These are phyloP conservation scores for Athetis lepigone DNA, from an alignment of 2,888 invertebrate genomes.

Conservation along the genomic window DNA sequence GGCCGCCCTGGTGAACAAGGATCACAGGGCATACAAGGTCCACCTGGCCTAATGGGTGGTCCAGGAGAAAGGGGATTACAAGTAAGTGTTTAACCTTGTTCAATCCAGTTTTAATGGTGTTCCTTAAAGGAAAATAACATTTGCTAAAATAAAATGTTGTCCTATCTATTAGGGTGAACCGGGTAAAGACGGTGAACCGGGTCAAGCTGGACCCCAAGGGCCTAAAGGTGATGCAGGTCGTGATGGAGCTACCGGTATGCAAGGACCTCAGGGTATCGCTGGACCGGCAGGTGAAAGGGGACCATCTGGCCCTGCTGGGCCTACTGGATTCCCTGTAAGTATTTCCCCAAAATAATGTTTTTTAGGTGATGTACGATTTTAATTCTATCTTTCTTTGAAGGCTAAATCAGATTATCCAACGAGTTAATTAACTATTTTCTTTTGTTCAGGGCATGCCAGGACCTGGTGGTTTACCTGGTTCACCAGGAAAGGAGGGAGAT, in stretches of 20 bases:
- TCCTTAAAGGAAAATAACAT: too few relatives aligned
- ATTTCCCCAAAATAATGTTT: not conserved
- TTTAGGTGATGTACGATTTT: too few relatives aligned
- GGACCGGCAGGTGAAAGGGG: constrained; percentile 95
- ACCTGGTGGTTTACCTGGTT: constrained; percentile 93
- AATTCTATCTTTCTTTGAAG: too few relatives aligned
- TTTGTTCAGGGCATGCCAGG: constrained; percentile 93
- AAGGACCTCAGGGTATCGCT: constrained; percentile 93
- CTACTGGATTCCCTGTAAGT: constrained; percentile 94
- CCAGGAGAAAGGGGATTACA: constrained; percentile 94
- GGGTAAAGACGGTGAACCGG: constrained; percentile 95
- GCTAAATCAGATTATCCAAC: too few relatives aligned
- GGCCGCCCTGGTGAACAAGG: constrained; percentile 96
- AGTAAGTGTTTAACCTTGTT: constrained; percentile 89
- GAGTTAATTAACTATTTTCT: constrained; percentile 3
- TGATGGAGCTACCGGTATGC: constrained; percentile 94
- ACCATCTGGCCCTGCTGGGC: constrained; percentile 93
- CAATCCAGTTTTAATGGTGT: too few relatives aligned
- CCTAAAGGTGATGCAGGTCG: constrained; percentile 95
- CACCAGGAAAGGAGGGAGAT: constrained; percentile 95
- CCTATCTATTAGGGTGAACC: constrained; percentile 91
- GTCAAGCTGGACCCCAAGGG: constrained; percentile 94
- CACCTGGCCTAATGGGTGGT: constrained; percentile 94
- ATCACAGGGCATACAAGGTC: constrained; percentile 94
- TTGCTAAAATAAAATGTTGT: too few relatives aligned